Conservation (phyloP, 2,113 vertebrate genomes). For the Desmodus rotundus region DNA sequence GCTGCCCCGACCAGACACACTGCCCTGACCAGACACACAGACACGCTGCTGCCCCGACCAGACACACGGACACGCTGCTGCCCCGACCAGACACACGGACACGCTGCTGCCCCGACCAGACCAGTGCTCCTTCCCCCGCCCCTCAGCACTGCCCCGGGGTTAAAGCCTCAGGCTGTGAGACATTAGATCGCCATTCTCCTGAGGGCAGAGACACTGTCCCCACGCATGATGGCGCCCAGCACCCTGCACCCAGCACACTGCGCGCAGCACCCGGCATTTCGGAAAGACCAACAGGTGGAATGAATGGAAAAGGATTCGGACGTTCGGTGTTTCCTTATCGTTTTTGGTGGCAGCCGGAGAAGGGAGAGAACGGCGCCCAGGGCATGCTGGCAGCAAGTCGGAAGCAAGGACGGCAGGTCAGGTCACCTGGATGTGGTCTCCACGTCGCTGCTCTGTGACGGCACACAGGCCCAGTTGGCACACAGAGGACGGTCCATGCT, state of each 20-base stretch:
- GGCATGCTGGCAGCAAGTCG: background rate
- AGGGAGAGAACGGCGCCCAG: background rate
- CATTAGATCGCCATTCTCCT: accelerated
- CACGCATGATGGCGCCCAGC: accelerated
- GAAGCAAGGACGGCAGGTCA: accelerated
- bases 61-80: background rate
- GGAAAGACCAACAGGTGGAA: accelerated
- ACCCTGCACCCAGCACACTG: background rate
- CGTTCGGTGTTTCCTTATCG: accelerated
- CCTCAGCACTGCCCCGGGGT: background rate
- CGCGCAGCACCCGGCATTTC: accelerated
- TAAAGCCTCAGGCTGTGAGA: accelerated
- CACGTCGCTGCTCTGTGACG: accelerated
- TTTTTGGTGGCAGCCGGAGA: background rate
- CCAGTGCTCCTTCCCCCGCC: accelerated
- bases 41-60: background rate
- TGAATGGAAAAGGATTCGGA: accelerated
- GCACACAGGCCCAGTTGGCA: background rate
- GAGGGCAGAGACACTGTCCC: too few species aligned
- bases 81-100: too few species aligned
- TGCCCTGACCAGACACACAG: too few species aligned
- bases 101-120: background rate
- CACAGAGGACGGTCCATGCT: accelerated
- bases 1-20: too few species aligned
- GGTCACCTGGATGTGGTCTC: accelerated